Percentiles rank a stretch among this genome's conserved stretches.
Evolutionary conservation across 1,140 invertebrate species (phyloP).

Genomic region (Mylabris phalerata): DNA sequence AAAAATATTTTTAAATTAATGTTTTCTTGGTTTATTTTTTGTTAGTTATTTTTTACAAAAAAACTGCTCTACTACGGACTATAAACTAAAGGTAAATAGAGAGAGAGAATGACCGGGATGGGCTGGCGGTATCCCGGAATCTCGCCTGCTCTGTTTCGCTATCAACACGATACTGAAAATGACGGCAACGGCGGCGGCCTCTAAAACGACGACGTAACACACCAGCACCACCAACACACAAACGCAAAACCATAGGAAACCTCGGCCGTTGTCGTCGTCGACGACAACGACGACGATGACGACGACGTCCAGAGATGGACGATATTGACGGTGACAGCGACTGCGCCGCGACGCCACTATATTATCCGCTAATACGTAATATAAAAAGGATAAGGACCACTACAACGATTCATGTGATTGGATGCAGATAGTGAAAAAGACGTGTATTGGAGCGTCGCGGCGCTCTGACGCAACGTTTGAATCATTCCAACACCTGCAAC

Average conservation of each 20-base stretch:
- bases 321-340: constrained; percentile 11
- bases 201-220: constrained; percentile 32
- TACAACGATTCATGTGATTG: constrained; percentile 42
- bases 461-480: constrained; percentile 35
- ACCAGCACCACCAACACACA: constrained; percentile 29
- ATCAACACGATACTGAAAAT: constrained; percentile 64
- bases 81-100: constrained; percentile 52
- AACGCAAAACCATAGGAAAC: constrained; percentile 35
- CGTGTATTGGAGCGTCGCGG: constrained; percentile 23
- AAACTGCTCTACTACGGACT: constrained; percentile 51
- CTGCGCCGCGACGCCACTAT: constrained; percentile 20
- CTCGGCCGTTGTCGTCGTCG: constrained; percentile 27
- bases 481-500: background rate
- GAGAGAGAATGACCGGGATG: constrained; percentile 43
- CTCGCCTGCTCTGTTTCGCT: constrained; percentile 56
- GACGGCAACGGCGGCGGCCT: constrained; percentile 29
- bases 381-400: constrained; percentile 18
- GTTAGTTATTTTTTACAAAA: background rate
- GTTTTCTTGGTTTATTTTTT: background rate
- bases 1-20: background rate
- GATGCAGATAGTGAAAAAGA: constrained; percentile 41
- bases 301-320: constrained; percentile 25
- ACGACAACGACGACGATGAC: constrained; percentile 15
- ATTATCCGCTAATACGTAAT: too few relatives aligned
- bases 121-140: constrained; percentile 55